Base-by-base conservation (phyloP, 92 coral and sea anemone genomes). In the Chrysogorgia sp. region DNA sequence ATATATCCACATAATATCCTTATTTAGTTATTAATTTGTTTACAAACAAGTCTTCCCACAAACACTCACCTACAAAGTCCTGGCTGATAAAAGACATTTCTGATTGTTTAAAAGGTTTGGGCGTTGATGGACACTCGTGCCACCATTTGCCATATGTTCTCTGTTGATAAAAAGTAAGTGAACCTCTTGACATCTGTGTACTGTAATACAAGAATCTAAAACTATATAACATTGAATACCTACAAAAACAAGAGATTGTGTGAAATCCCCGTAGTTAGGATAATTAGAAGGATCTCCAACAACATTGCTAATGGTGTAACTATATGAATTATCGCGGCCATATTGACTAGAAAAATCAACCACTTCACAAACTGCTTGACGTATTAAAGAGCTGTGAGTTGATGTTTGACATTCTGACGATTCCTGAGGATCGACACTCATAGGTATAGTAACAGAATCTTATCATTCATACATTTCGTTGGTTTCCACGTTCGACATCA, bases 141-240 rank as follows among this genome's bases (percentile, higher is more conserved):
- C 98, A 94, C 98, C 98, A 94, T 28, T 85, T 86, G 0, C 98
- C 98, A 83, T 94, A 94, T 0, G 96, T 84, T 62, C 98, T 82
- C 98, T 94, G 58, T 15, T 20, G 31, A 43, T 45, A 12, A n/a
- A 17, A 45, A 3, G 24, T 31, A 57, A 37, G n/a, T n/a, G n/a
- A n/a, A n/a, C n/a, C 5, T 53, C 7, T 28, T 7, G 25, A 53
- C 59, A 53, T 20, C 59, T n/a, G 24, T 26, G 24, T n/a, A 52
- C 24, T 4, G 24, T 26, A 2, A 8, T 20, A 52, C 20, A 37
- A 8, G 33, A 10, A 21, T 34, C n/a, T n/a, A n/a, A n/a, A n/a
- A n/a, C n/a, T n/a, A 57, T 65, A 22, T 43, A 43, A 20, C 8
- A n/a, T 45, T 41, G 4, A 43, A 23, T 21, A 74, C 96, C 59